Evolutionary conservation across 1,140 invertebrate species (phyloP), one percentile per base, ranked within the genome.

Genomic region (Euura saliciscinereae): DNA sequence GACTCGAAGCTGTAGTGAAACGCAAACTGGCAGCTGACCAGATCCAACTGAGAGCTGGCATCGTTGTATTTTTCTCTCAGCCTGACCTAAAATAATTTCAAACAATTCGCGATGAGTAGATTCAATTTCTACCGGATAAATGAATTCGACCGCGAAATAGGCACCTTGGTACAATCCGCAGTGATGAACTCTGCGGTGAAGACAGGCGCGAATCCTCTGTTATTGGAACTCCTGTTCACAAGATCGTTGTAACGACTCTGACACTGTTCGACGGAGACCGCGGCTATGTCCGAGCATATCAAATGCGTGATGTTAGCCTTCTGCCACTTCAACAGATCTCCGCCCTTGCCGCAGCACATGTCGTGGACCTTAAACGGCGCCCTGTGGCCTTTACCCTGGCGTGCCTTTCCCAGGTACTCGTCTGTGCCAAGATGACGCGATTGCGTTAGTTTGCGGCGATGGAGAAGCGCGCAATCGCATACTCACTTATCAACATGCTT

Each of bases 1-100:
- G 94, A 95, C 86, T 99, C 97, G 90, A 99, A 99, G 80, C 94
- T 94, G 79, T 99, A 99, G 86, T 97, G 96, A 79, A 99, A 95
- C 42, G 97, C 95, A 91, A 99, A 99, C 86, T 99, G 99, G 85
- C 97, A 98, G 79, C 96, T 98, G 0, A 97, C 95, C 4, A 99
- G 78, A 86, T 99, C 96, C 80, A 99, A 90, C 78, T 92, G 89
- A 11, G 94, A 90, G 51, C 92, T 92, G 4, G 92, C 90, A 85
- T 96, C 92, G 76, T 90, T 88, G 79, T 93, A 96, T 73, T 89
- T 89, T 77, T 90, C 91, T 70, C 92, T 90, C 2, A 98, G 85
- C 43, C 91, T 90, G 42, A 85, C 86, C 92, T 93, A 82, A 82
- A 88, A 88, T 71, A 79, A 70, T 78, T 77, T 77, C 84, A 75